phyloP scores from a whole-genome alignment of 1,140 invertebrate species.

The Dufourea novaeangliae region DNA sequence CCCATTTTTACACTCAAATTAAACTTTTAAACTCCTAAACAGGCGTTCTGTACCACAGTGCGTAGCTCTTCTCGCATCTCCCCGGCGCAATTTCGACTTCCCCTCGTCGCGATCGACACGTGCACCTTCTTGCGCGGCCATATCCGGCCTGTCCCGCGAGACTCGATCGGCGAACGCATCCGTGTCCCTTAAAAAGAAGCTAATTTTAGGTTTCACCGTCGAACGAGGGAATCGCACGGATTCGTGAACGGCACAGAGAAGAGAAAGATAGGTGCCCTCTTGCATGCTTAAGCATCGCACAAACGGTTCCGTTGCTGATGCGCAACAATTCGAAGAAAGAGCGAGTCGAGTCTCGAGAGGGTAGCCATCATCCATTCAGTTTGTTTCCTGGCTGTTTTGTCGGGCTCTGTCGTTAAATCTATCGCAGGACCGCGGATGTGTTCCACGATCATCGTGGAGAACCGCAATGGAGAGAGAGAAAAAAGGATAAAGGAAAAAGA shows the following conservation, averaged over 20 bases:
- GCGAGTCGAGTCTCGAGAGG: no score
- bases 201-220: conserved; percentile 33
- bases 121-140: conserved; percentile 43
- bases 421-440: not conserved
- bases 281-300: not conserved
- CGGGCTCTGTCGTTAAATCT: not conserved
- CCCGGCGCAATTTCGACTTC: conserved; percentile 45
- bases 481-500: not conserved
- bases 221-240: conserved; percentile 4
- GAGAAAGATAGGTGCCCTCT: not conserved
- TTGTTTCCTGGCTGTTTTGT: not conserved
- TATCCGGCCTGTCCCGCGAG: conserved; percentile 44
- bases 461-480: not conserved
- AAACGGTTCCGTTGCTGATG: not conserved
- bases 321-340: no score
- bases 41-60: no score
- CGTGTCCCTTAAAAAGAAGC: conserved; percentile 32
- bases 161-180: conserved; percentile 1
- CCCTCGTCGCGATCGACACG: conserved; percentile 42
- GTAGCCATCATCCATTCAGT: no score
- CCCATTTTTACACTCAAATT: no score
- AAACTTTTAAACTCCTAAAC: no score
- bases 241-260: not conserved
- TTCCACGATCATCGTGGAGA: not conserved
- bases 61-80: conserved; percentile 24